phyloP scores from a whole-genome alignment of 2,888 invertebrate species.

The Belgica antarctica region DNA sequence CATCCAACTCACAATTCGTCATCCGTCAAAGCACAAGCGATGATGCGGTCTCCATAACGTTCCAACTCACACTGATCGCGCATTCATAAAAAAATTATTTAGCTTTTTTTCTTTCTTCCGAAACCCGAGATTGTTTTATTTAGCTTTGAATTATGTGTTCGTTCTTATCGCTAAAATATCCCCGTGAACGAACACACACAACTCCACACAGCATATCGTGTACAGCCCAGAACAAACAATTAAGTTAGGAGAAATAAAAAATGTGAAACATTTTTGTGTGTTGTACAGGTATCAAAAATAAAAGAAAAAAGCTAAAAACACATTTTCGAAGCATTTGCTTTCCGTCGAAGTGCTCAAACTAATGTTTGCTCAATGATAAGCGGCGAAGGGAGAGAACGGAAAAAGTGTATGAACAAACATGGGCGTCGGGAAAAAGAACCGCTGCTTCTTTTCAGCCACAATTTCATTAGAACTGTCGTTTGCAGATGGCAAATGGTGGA shows the following conservation, averaged over 20 bases:
- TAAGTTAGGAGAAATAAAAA: conserved; percentile 25
- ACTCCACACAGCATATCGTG: too few species aligned
- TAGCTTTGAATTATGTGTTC: conserved; percentile 19
- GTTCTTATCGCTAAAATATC: conserved; percentile 39
- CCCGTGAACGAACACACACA: conserved; percentile 28
- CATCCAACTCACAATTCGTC: too few species aligned
- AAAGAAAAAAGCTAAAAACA: conserved; percentile 9
- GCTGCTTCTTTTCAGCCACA: too few species aligned
- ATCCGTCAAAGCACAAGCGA: neutral
- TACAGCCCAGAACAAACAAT: conserved; percentile 33
- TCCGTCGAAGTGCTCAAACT: conserved; percentile 7
- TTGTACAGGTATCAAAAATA: conserved; percentile 26
- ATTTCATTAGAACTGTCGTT: too few species aligned
- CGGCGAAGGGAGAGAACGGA: neutral
- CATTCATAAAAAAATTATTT: conserved; percentile 13
- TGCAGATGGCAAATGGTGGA: too few species aligned
- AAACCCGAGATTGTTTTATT: conserved; percentile 21
- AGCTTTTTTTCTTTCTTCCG: neutral
- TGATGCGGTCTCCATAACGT: conserved; percentile 30
- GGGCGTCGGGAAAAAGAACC: conserved; percentile 19
- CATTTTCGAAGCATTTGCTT: neutral
- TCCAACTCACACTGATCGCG: conserved; percentile 31
- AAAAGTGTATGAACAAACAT: conserved; percentile 9
- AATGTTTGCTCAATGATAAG: conserved; percentile 38
- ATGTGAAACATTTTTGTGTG: conserved; percentile 31